Evolutionary conservation across 2,888 invertebrate species (phyloP).

Genomic region (Mythimna vitellina): DNA sequence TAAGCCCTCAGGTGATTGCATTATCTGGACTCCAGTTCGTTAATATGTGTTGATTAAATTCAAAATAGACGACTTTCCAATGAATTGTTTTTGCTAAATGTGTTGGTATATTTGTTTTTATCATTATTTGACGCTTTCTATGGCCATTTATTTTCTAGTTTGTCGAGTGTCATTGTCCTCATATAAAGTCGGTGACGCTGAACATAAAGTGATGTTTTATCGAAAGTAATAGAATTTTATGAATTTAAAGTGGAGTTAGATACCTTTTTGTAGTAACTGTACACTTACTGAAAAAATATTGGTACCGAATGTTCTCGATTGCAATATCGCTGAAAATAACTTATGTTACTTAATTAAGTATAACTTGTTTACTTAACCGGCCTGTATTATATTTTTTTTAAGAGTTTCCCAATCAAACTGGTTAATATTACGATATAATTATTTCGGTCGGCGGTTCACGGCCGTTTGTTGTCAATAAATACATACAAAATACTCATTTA

Average conservation of each 20-base stretch:
- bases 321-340: background rate
- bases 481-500: constrained; percentile 16
- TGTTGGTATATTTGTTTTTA: constrained; percentile 29
- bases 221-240: background rate
- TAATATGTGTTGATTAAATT: constrained; percentile 36
- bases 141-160: constrained; percentile 21
- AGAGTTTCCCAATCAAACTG: constrained; percentile 31
- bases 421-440: constrained; percentile 42
- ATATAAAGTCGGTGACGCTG: background rate
- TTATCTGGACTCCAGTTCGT: constrained; percentile 23
- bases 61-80: constrained; percentile 43
- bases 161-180: constrained; percentile 19
- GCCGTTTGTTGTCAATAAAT: constrained; percentile 34
- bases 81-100: constrained; percentile 26
- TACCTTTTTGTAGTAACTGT: background rate
- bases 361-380: background rate
- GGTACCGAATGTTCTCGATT: background rate
- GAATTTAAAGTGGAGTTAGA: background rate
- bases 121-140: constrained; percentile 32
- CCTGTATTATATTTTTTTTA: constrained; percentile 11
- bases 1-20: constrained; percentile 1
- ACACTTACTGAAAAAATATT: background rate
- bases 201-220: background rate
- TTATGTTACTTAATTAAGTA: constrained; percentile 2
- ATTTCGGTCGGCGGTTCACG: constrained; percentile 47